Evolutionary conservation across 1,140 invertebrate species (phyloP).

Genomic region (Heliconius himera): DNA sequence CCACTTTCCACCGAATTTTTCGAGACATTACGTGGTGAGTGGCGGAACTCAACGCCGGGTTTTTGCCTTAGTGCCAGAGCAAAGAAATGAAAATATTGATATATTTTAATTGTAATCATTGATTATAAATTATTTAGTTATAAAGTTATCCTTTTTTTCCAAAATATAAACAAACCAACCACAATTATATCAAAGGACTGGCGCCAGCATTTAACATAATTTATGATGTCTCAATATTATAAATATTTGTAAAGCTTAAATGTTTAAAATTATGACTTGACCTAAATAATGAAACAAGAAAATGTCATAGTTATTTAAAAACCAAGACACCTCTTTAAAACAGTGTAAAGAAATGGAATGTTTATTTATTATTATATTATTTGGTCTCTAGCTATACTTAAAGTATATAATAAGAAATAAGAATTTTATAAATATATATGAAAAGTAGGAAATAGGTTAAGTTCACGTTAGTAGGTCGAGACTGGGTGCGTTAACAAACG

Average conservation of each 20-base stretch:
- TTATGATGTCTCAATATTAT: not conserved
- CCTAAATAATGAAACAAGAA: not conserved
- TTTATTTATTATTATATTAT: not conserved
- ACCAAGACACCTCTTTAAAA: not conserved
- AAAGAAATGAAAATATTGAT: too few species aligned
- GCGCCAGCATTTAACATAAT: not conserved
- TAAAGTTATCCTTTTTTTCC: not conserved
- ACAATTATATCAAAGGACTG: not conserved
- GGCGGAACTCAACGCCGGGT: too few species aligned
- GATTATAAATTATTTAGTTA: too few species aligned
- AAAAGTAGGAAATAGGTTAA: conserved; percentile 39
- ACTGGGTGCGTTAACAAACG: conserved; percentile 11
- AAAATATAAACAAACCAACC: not conserved
- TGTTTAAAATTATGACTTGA: conserved; percentile 6
- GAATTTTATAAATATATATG: not conserved
- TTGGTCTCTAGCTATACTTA: not conserved
- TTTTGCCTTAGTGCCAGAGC: too few species aligned
- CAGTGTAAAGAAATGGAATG: not conserved
- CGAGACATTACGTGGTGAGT: too few species aligned
- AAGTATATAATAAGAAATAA: not conserved
- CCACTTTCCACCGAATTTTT: too few species aligned
- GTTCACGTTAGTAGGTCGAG: conserved; percentile 48
- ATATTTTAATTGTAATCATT: too few species aligned
- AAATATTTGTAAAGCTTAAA: not conserved
- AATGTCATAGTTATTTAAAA: not conserved